phyloP scores from a whole-genome alignment of 2,888 invertebrate genomes.

The Odontothrips loti region DNA sequence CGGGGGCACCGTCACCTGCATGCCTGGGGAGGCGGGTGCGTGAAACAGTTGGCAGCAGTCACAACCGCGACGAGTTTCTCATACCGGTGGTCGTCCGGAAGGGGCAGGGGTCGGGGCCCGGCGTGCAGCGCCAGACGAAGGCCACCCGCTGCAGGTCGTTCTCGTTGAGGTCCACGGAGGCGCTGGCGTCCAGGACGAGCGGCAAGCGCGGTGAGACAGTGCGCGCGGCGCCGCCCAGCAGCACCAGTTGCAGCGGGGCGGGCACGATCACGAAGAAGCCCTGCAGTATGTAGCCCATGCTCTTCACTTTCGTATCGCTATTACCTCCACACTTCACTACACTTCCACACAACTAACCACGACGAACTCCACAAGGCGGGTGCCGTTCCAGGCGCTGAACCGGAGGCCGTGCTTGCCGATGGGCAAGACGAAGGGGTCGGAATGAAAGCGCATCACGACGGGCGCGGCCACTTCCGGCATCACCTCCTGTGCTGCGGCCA shows the following conservation, averaged over 20 bases:
- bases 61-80: too few relatives aligned
- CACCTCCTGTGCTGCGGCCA: not conserved
- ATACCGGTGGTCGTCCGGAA: not conserved
- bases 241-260: not conserved
- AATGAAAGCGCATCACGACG: not conserved
- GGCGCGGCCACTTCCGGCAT: not conserved
- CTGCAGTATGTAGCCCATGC: too few relatives aligned
- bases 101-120: not conserved
- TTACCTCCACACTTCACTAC: not conserved
- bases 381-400: slow-evolving; percentile 5
- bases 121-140: not conserved
- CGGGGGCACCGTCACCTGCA: not conserved
- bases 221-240: not conserved
- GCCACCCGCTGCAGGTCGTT: not conserved
- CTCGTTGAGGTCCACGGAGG: slow-evolving; percentile 9
- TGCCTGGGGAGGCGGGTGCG: not conserved
- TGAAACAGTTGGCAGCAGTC: too few relatives aligned
- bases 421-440: not conserved
- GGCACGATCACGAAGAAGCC: slow-evolving; percentile 4
- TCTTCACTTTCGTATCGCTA: too few relatives aligned
- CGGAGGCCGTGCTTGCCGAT: slow-evolving; percentile 1
- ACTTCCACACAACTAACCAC: not conserved
- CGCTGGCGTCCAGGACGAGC: slow-evolving; percentile 1
- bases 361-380: not conserved
- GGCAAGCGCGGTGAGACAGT: not conserved